Evolutionary conservation across 2,113 vertebrate species (phyloP).

Genomic region (Tonatia bakeri): DNA sequence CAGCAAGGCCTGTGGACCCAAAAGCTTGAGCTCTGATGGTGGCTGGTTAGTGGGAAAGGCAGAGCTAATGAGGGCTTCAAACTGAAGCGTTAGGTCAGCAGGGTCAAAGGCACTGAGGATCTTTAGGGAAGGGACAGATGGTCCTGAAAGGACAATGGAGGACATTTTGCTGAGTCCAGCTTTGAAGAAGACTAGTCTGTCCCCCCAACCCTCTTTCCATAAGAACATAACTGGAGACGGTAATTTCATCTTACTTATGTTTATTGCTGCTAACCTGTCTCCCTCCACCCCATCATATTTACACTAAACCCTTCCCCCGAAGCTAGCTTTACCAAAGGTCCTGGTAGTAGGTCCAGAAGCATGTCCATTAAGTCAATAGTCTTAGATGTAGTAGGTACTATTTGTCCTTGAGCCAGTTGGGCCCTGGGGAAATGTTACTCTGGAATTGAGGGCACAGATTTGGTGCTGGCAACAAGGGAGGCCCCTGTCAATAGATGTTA

Average conservation of each 20-base stretch:
- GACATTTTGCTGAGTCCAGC: neutral
- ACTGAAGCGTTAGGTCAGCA: neutral
- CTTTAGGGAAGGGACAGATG: neutral
- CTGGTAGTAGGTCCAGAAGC: neutral
- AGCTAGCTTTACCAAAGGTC: constrained; percentile 24
- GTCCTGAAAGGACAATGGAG: neutral
- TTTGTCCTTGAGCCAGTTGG: neutral
- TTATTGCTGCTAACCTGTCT: constrained; percentile 48
- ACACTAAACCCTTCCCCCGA: constrained; percentile 22
- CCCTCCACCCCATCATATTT: constrained; percentile 15
- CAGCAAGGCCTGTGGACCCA: neutral
- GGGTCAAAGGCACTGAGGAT: neutral
- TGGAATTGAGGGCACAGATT: neutral
- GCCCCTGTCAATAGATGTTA: neutral
- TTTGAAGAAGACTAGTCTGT: neutral
- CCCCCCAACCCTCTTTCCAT: neutral
- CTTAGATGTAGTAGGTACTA: neutral
- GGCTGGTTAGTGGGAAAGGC: neutral
- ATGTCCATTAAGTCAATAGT: constrained; percentile 14
- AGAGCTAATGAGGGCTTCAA: neutral
- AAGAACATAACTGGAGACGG: neutral
- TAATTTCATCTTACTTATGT: constrained; percentile 42
- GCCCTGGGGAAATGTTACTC: neutral
- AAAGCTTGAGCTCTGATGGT: neutral
- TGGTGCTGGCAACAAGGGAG: neutral